These are phyloP conservation scores for Drosophila diplacantha DNA, from an alignment of 2,888 invertebrate genomes.

Conservation along the genomic window DNA sequence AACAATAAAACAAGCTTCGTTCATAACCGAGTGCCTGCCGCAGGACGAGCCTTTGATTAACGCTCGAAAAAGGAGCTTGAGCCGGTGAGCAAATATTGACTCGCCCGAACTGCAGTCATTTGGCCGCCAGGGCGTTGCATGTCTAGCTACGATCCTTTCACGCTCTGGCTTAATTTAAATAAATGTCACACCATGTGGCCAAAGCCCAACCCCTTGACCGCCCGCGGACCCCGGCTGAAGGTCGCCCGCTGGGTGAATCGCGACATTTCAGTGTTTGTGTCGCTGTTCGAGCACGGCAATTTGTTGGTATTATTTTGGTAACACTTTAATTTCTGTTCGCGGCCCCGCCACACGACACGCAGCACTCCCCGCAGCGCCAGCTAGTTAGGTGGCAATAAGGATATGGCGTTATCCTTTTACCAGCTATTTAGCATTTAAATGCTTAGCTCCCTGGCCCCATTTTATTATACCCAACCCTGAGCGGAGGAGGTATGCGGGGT, in stretches of 20 bases:
- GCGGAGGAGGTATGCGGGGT: constrained; percentile 7
- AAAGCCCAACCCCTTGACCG: constrained; percentile 40
- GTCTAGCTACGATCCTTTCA: constrained; percentile 59
- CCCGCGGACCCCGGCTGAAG: constrained; percentile 39
- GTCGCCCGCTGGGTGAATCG: constrained; percentile 59
- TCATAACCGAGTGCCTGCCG: constrained; percentile 15
- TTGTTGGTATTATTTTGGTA: constrained; percentile 71
- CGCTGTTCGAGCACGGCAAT: constrained; percentile 52
- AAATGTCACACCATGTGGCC: constrained; percentile 58
- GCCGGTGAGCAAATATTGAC: constrained; percentile 27
- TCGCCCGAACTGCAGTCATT: constrained; percentile 1
- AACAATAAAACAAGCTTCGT: constrained; percentile 35
- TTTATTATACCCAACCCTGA: constrained; percentile 17
- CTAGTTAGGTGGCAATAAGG: constrained; percentile 60
- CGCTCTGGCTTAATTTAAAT: constrained; percentile 61
- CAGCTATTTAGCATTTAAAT: constrained; percentile 73
- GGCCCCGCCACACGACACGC: constrained; percentile 32
- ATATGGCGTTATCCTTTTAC: constrained; percentile 71
- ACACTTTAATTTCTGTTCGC: constrained; percentile 64
- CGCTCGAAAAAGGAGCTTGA: neutral
- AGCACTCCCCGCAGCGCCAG: constrained; percentile 36
- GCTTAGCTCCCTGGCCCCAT: constrained; percentile 51
- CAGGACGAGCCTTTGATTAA: constrained; percentile 16
- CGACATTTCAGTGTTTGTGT: constrained; percentile 52
- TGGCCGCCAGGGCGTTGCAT: constrained; percentile 45